These are phyloP conservation scores for Syngnathus floridae DNA, from an alignment of 2,113 vertebrate genomes.

Conservation along the genomic window DNA sequence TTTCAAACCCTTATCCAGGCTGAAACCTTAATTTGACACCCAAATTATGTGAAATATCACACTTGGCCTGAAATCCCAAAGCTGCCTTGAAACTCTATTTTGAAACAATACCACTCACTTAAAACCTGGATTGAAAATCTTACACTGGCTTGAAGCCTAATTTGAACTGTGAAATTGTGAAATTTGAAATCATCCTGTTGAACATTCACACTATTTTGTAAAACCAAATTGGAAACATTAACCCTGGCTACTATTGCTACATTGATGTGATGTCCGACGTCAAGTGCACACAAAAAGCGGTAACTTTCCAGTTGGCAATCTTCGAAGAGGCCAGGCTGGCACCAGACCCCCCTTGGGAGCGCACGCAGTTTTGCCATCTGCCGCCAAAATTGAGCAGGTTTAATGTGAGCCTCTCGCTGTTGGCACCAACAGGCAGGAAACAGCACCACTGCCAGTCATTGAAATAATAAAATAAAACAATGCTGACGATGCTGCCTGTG, in stretches of 20 bases:
- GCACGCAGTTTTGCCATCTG: conserved; percentile 60
- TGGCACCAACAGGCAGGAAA: conserved; percentile 42
- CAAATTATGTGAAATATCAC: no score
- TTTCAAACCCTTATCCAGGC: no score
- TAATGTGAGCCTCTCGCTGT: conserved; percentile 45
- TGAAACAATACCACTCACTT: no score
- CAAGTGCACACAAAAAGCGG: background rate
- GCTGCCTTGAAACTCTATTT: no score
- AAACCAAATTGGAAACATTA: background rate
- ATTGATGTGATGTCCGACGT: background rate
- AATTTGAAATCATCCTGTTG: no score
- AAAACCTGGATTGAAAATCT: no score
- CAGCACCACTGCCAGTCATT: conserved; percentile 43
- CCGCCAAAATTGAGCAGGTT: conserved; percentile 49
- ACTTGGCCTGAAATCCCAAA: no score
- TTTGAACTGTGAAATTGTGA: no score
- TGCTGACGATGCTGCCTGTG: conserved; percentile 10
- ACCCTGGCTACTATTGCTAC: no score
- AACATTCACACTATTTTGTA: background rate
- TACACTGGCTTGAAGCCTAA: no score
- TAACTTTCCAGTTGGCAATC: conserved; percentile 29
- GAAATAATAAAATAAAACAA: conserved; percentile 37
- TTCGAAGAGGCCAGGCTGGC: conserved; percentile 47
- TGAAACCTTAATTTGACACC: no score
- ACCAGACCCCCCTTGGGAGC: conserved; percentile 47